Evolutionary conservation across 2,113 vertebrate species (phyloP), one percentile per base, ranked within the genome.

Genomic region (Butorides virescens): DNA sequence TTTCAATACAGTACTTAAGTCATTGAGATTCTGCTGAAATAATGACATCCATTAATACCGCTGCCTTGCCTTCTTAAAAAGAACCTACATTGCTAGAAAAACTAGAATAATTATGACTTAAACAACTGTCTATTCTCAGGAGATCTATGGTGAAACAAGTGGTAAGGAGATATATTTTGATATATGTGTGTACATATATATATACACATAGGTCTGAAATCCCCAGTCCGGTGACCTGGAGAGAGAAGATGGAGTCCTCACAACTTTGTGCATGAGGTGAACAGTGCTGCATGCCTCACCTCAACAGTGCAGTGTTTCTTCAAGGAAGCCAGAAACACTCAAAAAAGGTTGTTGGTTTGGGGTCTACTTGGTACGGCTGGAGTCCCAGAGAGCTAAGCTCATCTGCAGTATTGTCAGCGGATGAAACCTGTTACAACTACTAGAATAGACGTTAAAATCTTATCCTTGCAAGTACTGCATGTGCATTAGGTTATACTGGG

Each of bases 41-140:
- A 90, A 85, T 44, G 29, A 95, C 58, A 68, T 72, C 42, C 49
- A 66, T 44, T 92, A 86, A 93, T 66, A 74, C 36, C 13, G 78
- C 25, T 62, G 34, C 50, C 46, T 81, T 58, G 59, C 55, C 53
- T 86, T 52, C 71, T 94, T 59, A 9, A 67, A 96, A 95, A 91
- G 37, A 94, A 73, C 11, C 5, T 29, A 23, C n/a, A 88, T 49
- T 90, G 29, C 58, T 47, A 49, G 42, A 65, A 90, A 92, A 97
- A 90, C 2, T 42, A 90, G 72, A 93, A 47, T 73, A 93, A 96
- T 56, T 70, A 72, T 34, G 29, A 92, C 92, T 30, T 68, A 89
- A 96, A 88, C 46, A 85, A 61, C 68, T 76, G 25, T 79, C 88
- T 92, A 5, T 65, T 91, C 79, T 81, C 44, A 75, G 89, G 32